Evolutionary conservation across 2,888 invertebrate species (phyloP).

Genomic region (Arge pagana): DNA sequence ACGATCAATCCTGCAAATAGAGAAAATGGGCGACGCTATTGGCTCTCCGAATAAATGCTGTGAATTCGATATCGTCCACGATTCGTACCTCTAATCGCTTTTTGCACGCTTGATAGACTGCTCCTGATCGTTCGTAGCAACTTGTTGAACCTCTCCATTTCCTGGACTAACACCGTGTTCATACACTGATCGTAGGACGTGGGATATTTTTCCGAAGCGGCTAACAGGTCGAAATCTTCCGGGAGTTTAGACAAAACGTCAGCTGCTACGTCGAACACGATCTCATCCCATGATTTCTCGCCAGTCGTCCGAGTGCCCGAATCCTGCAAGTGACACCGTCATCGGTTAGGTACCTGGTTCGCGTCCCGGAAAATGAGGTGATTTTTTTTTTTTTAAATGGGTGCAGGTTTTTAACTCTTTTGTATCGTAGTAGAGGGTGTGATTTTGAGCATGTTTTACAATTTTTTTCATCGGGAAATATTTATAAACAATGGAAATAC

Average conservation of each 20-base stretch:
- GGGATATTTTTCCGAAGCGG: constrained; percentile 72
- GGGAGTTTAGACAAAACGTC: constrained; percentile 82
- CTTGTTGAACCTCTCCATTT: constrained; percentile 79
- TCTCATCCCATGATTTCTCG: constrained; percentile 76
- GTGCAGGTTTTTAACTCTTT: no score
- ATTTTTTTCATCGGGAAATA: no score
- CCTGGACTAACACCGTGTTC: constrained; percentile 90
- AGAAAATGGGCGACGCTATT: not conserved
- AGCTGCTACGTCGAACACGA: constrained; percentile 77
- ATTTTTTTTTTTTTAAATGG: no score
- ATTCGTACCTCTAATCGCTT: constrained; percentile 82
- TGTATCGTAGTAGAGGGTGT: no score
- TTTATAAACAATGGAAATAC: no score
- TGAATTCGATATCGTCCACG: not conserved
- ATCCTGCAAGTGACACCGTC: no score
- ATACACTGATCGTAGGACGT: constrained; percentile 84
- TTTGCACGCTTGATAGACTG: constrained; percentile 81
- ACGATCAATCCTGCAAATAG: constrained; percentile 75
- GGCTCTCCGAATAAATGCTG: not conserved
- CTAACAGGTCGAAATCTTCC: constrained; percentile 69
- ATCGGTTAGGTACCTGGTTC: no score
- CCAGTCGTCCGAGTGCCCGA: no score
- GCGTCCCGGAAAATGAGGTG: no score
- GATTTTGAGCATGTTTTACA: no score
- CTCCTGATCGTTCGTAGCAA: constrained; percentile 73